Conservation (phyloP, 2,113 vertebrate genomes). For the Python bivittatus region DNA sequence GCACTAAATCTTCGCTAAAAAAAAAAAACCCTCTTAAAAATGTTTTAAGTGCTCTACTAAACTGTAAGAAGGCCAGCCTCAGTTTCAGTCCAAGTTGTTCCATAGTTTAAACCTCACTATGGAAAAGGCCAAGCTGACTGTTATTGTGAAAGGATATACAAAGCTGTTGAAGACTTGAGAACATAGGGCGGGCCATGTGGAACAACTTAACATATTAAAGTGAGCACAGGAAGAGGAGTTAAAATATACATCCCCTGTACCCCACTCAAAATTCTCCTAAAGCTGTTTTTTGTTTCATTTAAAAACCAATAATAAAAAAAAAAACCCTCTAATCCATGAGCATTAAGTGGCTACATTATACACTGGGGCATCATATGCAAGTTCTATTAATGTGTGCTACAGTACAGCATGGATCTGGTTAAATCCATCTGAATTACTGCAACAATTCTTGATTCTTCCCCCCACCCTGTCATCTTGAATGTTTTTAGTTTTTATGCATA, state of each 20-base stretch:
- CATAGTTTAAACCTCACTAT: neutral
- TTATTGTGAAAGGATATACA: neutral
- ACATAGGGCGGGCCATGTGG: neutral
- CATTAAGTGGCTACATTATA: neutral
- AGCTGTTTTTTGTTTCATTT: neutral
- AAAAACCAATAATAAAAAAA: neutral
- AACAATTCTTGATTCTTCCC: too few relatives aligned
- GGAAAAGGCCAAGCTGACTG: neutral
- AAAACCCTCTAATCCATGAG: neutral
- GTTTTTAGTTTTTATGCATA: too few relatives aligned
- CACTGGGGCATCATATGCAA: neutral
- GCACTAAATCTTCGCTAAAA: neutral
- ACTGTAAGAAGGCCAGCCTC: neutral
- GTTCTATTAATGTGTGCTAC: neutral
- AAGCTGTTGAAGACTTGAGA: neutral
- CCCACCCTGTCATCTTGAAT: too few relatives aligned
- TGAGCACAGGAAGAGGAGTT: neutral
- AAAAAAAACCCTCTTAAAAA: neutral
- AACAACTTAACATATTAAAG: neutral
- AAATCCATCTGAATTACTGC: too few relatives aligned
- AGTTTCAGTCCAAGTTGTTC: neutral
- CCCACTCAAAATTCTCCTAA: neutral
- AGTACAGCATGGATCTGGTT: neutral
- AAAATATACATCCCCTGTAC: neutral
- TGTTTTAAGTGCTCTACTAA: neutral